These are phyloP conservation scores for Orgyia antiqua DNA, from an alignment of 2,888 invertebrate genomes.

Conservation along the genomic window DNA sequence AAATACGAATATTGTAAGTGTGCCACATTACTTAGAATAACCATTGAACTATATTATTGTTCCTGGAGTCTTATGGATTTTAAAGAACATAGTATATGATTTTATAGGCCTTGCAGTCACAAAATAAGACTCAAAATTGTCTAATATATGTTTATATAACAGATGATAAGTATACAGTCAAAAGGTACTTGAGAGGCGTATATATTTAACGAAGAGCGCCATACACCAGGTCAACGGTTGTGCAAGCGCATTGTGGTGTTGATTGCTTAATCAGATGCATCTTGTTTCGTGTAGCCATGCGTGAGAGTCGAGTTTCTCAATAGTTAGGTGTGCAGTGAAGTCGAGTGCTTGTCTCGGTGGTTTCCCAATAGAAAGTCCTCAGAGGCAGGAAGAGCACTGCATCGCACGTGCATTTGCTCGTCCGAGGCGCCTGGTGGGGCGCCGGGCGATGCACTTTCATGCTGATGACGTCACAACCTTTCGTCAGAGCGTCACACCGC, in stretches of 20 bases:
- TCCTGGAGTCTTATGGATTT: too few relatives aligned
- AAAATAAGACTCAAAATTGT: background rate
- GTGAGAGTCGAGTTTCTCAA: constrained; percentile 70
- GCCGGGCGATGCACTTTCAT: constrained; percentile 75
- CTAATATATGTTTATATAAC: constrained; percentile 3
- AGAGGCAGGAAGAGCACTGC: constrained; percentile 63
- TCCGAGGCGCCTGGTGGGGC: constrained; percentile 42
- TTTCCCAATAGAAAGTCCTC: constrained; percentile 77
- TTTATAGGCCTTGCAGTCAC: too few relatives aligned
- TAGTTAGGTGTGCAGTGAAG: constrained; percentile 44
- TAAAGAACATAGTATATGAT: too few relatives aligned
- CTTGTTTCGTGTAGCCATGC: constrained; percentile 52
- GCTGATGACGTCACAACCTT: constrained; percentile 69
- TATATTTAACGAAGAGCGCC: constrained; percentile 23
- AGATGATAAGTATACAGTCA: background rate
- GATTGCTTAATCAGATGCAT: constrained; percentile 71
- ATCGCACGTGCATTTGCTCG: constrained; percentile 40
- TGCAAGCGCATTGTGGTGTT: constrained; percentile 56
- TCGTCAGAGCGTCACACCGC: constrained; percentile 71
- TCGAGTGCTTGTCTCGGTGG: constrained; percentile 41
- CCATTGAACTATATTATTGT: too few relatives aligned
- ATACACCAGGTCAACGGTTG: constrained; percentile 31
- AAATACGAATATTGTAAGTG: too few relatives aligned
- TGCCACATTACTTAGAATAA: too few relatives aligned
- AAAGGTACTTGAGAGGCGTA: constrained; percentile 16